phyloP scores from a whole-genome alignment of 1,140 invertebrate genomes.

The Macrobrachium nipponense region DNA sequence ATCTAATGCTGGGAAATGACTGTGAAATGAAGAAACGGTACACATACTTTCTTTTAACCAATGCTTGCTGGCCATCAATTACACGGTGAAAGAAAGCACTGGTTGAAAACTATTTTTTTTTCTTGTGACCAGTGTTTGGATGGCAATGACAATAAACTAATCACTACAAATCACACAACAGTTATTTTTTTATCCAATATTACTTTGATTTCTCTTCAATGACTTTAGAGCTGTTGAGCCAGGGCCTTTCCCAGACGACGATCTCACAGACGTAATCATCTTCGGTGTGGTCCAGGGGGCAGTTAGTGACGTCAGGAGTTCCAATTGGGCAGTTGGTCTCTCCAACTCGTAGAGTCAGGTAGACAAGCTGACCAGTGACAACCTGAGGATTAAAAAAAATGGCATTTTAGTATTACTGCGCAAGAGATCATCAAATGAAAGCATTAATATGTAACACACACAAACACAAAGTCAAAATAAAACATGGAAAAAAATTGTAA shows the following conservation, averaged over 20 bases:
- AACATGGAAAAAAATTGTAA: too few relatives aligned
- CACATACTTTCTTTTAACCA: too few relatives aligned
- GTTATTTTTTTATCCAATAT: not conserved
- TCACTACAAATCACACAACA: not conserved
- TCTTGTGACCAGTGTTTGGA: not conserved
- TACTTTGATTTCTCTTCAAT: constrained; percentile 60
- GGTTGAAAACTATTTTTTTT: too few relatives aligned
- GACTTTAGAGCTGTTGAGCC: constrained; percentile 59
- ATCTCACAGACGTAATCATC: constrained; percentile 59
- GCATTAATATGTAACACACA: too few relatives aligned
- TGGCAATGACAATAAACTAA: not conserved
- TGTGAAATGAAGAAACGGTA: too few relatives aligned
- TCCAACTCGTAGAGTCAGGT: constrained; percentile 49
- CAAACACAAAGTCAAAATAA: too few relatives aligned
- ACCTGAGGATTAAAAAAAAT: constrained; percentile 28
- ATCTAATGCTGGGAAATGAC: too few relatives aligned
- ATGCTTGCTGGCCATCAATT: too few relatives aligned
- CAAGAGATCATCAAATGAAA: too few relatives aligned
- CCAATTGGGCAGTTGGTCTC: constrained; percentile 58
- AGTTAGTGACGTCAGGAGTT: constrained; percentile 25
- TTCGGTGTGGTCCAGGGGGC: constrained; percentile 40
- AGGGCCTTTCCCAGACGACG: constrained; percentile 58
- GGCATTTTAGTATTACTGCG: too few relatives aligned
- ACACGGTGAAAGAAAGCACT: too few relatives aligned
- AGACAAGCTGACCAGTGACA: constrained; percentile 56